Conservation (phyloP, 2,113 vertebrate species). For the Hydrolagus affinis region DNA sequence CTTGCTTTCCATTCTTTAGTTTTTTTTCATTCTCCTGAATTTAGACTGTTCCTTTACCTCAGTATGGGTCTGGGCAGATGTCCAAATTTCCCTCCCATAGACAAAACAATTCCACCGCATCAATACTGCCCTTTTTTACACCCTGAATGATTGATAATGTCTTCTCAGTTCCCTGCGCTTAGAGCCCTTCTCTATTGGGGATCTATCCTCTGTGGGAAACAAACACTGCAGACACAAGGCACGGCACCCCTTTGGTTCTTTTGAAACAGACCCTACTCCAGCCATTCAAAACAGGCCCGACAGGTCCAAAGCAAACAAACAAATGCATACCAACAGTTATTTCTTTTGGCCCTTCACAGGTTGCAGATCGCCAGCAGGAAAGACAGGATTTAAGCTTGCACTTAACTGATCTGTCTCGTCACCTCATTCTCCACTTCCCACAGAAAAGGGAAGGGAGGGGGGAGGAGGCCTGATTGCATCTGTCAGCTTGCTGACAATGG, state of each 20-base stretch:
- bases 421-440: not conserved
- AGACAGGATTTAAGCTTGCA: slow-evolving; percentile 13
- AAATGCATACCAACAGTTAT: slow-evolving; percentile 66
- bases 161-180: slow-evolving; percentile 34
- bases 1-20: slow-evolving; percentile 9
- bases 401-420: not conserved
- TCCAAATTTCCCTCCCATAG: slow-evolving; percentile 64
- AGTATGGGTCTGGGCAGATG: slow-evolving; percentile 94
- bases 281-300: slow-evolving; percentile 56
- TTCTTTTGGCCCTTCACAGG: slow-evolving; percentile 25
- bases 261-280: slow-evolving; percentile 55
- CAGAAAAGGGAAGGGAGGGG: not conserved
- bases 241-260: slow-evolving; percentile 61
- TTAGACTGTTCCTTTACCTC: slow-evolving; percentile 62
- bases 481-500: slow-evolving; percentile 4
- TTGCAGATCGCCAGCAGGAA: slow-evolving; percentile 1
- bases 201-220: slow-evolving; percentile 69
- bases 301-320: slow-evolving; percentile 78
- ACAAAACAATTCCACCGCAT: slow-evolving; percentile 51
- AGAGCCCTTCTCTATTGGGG: slow-evolving; percentile 54
- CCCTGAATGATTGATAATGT: slow-evolving; percentile 53
- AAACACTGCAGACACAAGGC: slow-evolving; percentile 40
- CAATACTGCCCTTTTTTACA: slow-evolving; percentile 50
- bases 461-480: not conserved
- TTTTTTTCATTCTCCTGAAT: slow-evolving; percentile 57